Evolutionary conservation across 2,113 vertebrate species (phyloP), one percentile per base, ranked within the genome.

Genomic region (Podilymbus podiceps): DNA sequence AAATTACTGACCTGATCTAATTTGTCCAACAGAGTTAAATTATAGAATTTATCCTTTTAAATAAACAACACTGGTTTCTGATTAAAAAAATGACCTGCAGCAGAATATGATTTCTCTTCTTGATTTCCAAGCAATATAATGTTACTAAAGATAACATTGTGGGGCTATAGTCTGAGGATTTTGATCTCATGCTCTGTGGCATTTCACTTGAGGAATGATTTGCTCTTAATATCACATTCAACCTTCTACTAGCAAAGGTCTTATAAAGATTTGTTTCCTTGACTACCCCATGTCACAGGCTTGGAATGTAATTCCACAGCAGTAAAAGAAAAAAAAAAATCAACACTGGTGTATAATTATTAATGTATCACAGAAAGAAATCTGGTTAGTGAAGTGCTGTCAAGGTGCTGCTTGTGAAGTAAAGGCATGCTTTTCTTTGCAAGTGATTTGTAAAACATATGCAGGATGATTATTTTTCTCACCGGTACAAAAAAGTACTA

Each of bases 261-360:
- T 72, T 50, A 49, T 7, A 92, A 95, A 95, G 64, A 89, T 89
- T 95, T 92, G 88, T 95, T 90, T 95, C 92, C 76, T 89, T 93
- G 89, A 76, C 86, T 93, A 87, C 92, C 9, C 38, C 9, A 22
- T 85, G 79, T 63, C 72, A 63, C 25, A 71, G 20, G 40, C 31
- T 88, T 85, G 77, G 93, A 95, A 76, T 35, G 6, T 40, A 93
- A 90, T 87, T 94, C 93, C 60, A 56, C 27, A 80, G n/a, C 23
- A 67, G 47, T 71, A 63, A 59, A 59, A 77, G 38, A 14, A 19
- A 50, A 91, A 82, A 71, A 88, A 33, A 67, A 64, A 10, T 35
- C 42, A 27, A 44, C 53, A 63, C 40, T 38, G 23, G 31, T 89
- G 22, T 89, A 64, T 87, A 95, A 96, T 94, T 93, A 95, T 93